Evolutionary conservation across 2,888 invertebrate genomes (phyloP), one percentile per base, ranked within the genome.

Genomic region (Ormyrus thymus): DNA sequence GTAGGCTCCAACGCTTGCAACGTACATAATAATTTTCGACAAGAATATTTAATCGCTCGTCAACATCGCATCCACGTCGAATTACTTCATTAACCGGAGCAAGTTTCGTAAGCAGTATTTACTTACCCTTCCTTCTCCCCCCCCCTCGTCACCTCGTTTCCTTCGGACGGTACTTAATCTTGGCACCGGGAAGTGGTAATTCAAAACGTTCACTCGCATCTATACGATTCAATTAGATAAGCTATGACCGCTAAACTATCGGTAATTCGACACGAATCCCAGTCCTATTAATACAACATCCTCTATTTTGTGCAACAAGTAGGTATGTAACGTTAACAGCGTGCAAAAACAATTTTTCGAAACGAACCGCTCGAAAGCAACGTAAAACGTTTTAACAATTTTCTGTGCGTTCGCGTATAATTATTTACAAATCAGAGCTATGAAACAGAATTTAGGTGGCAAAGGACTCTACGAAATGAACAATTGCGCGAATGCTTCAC

Each of bases 161-260:
- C 11, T 45, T 51, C 64, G 59, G 76, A 48, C 55, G 79, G 71
- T 70, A 76, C 61, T 29, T 53, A 79, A 79, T 66, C 65, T 76
- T 76, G 76, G 66, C 76, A 79, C 62, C 71, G 66, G 56, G 46
- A 75, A 71, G 65, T 29, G 15, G 62, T 58, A 64, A 56, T 77
- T 48, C 7, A 62, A 70, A 64, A 55, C 56, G 48, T 55, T 55
- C 15, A 53, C 50, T 50, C 43, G 56, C 9, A 1, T 11, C 5
- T 13, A 43, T 53, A 51, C 43, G 71, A 72, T 62, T 46, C 15
- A 64, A 55, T 48, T 55, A 51, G 46, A 64, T 72, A 55, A 72
- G 46, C 55, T 45, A 64, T 6, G 10, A 62, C 11, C 64, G 15
- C 46, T 55, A 55, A 7, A 46, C 48, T 43, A 51, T 61, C 11